Base-by-base conservation (phyloP, 2,797 vertebrate species). In the Bucorvus abyssinicus region DNA sequence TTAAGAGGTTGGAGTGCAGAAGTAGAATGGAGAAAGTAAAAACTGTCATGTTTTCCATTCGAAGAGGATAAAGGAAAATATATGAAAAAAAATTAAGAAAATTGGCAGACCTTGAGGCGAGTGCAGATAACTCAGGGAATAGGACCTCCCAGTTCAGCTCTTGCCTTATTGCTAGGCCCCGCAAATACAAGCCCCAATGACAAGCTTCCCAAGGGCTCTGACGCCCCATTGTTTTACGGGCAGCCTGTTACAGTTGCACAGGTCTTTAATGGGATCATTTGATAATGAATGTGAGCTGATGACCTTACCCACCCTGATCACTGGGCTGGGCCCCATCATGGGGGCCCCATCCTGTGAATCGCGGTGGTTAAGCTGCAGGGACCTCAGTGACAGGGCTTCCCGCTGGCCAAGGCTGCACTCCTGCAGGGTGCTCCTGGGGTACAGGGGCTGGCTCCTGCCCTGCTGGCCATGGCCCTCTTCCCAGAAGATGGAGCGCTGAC, bases 51-150 rank as follows among this genome's bases (percentile, higher is more conserved):
- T 87, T 95, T 89, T 87, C 64, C 40, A 68, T 68, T 83, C 78
- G 82, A 94, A 59, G 32, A 80, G 70, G 56, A 73, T 56, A 90
- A 90, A 74, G 68, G 84, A 91, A 94, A 90, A 91, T 63, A 20
- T 16, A 64, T 27, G 2, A 34, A 40, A 73, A 64, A 17, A 59
- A 67, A 22, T 26, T 8, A 9, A 53, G 11, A 42, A 42, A 87
- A 42, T 19, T 75, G 91, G 68, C 93, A 82, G 80, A 47, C 84
- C 23, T 47, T 57, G n/a, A 74, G 59, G 27, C 5, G 13, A 84
- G 40, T 15, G 27, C 26, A 71, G 75, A 44, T 30, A 32, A 5
- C 34, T 57, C 26, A 53, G 45, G 74, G 88, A 86, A 19, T 34
- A 26, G 18, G 30, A 73, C 47, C 27, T 68, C 50, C 24, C 57